Percentiles rank a stretch among this genome's conserved stretches.
Conservation (phyloP, 2,113 vertebrate species). For the Pelvicachromis taeniatus region DNA sequence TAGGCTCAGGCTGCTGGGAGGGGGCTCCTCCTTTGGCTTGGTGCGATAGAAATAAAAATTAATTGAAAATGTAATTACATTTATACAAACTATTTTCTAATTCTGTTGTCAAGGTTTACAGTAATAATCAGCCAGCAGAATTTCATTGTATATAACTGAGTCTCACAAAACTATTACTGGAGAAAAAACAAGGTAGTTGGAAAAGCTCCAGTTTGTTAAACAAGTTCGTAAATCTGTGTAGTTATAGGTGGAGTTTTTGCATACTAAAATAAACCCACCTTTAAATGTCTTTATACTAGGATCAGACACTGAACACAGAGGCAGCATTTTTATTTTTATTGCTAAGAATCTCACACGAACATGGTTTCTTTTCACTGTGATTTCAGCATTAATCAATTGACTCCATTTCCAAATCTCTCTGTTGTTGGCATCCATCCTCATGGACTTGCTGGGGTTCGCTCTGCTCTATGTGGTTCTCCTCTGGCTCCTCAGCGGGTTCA, state of each 20-base stretch:
- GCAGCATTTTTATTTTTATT: slow-evolving; percentile 36
- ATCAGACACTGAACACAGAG: slow-evolving; percentile 10
- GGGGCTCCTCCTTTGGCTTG: accelerated
- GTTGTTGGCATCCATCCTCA: slow-evolving; percentile 13
- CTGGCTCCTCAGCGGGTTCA: slow-evolving; percentile 19
- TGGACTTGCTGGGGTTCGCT: background rate
- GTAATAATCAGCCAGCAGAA: too few species aligned
- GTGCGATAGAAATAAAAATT: too few species aligned
- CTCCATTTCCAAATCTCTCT: slow-evolving; percentile 60
- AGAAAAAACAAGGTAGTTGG: background rate
- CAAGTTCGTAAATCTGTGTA: background rate
- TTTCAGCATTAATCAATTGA: slow-evolving; percentile 52
- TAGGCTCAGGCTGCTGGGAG: background rate
- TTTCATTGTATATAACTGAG: background rate
- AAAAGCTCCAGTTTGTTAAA: background rate
- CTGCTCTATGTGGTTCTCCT: slow-evolving; percentile 26
- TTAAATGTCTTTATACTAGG: background rate
- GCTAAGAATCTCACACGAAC: background rate
- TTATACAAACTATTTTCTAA: too few species aligned
- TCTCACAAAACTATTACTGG: background rate
- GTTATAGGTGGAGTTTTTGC: background rate
- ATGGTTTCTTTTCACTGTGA: background rate
- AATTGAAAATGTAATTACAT: too few species aligned
- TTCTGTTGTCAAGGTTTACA: too few species aligned
- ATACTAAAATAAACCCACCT: background rate